Evolutionary conservation across 2,113 vertebrate genomes (phyloP), one percentile per base, ranked within the genome.

Genomic region (Atractosteus spatula): DNA sequence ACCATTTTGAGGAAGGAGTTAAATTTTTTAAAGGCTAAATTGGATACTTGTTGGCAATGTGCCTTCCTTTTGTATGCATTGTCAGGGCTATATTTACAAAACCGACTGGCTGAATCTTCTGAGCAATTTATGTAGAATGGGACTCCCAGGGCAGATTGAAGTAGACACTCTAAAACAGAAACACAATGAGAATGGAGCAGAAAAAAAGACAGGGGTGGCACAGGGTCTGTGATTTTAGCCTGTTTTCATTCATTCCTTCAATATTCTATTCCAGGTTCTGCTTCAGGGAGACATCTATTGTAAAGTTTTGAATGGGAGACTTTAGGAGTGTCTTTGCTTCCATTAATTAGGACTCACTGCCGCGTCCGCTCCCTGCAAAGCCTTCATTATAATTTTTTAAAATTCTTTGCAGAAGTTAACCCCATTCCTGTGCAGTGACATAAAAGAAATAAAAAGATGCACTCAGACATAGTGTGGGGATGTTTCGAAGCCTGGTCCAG

Each of bases 281-380:
- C 93, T 92, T 86, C 87, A 88, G 68, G 80, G 91, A 85, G 80
- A 77, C 43, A 84, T 76, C 86, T 82, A 89, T 95, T 95, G 93
- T 94, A 81, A 78, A 69, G 71, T 70, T 3, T 68, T 94, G 89
- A 94, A 95, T 90, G 85, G 88, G 74, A 82, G 90, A 89, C 89
- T 89, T 90, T 82, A 91, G 89, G 81, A 86, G 83, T 82, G 69
- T 80, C 82, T 83, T 87, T 80, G 85, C 78, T 80, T 81, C 91
- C 87, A 90, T 93, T 94, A 94, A 95, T 94, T 93, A 93, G 89
- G 86, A 78, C 81, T 82, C 78, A 82, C 82, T 83, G 79, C 78
- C 81, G 88, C 84, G 91, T 92, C 89, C 81, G 86, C 86, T 90
- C 84, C 85, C 86, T 72, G 75, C 83, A 86, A 84, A 87, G 85